Evolutionary conservation across 2,888 invertebrate species (phyloP).

Genomic region (Cosmia pyralina): DNA sequence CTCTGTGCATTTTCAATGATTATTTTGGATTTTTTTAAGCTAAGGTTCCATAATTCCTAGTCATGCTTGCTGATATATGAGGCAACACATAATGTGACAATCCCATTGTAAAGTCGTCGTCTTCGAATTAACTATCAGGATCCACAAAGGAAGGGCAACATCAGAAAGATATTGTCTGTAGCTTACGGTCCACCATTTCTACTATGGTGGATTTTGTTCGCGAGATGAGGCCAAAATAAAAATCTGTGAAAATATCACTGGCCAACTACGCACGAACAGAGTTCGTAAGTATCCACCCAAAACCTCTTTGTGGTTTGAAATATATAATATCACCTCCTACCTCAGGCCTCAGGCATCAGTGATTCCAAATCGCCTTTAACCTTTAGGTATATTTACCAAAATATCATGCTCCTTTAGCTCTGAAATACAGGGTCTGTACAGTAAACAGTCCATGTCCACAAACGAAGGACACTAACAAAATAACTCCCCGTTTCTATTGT

Average conservation of each 20-base stretch:
- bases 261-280: too few relatives aligned
- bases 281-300: not conserved
- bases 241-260: not conserved
- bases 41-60: too few relatives aligned
- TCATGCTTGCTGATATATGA: too few relatives aligned
- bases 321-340: not conserved
- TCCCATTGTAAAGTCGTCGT: not conserved
- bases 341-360: conserved; percentile 6
- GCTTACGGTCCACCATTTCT: not conserved
- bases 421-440: conserved; percentile 16
- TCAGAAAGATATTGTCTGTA: not conserved
- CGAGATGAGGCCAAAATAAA: not conserved
- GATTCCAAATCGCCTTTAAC: conserved; percentile 4
- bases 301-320: conserved; percentile 8
- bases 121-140: not conserved
- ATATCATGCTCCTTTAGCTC: conserved; percentile 14
- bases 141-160: not conserved
- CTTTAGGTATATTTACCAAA: conserved; percentile 15
- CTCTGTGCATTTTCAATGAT: not conserved
- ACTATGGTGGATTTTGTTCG: not conserved
- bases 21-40: not conserved
- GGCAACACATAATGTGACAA: too few relatives aligned
- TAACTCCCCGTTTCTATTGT: conserved; percentile 38
- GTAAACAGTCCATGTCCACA: conserved; percentile 31
- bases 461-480: conserved; percentile 36